Evolutionary conservation across 2,797 vertebrate genomes (phyloP).

Genomic region (Etheostoma perlongum): DNA sequence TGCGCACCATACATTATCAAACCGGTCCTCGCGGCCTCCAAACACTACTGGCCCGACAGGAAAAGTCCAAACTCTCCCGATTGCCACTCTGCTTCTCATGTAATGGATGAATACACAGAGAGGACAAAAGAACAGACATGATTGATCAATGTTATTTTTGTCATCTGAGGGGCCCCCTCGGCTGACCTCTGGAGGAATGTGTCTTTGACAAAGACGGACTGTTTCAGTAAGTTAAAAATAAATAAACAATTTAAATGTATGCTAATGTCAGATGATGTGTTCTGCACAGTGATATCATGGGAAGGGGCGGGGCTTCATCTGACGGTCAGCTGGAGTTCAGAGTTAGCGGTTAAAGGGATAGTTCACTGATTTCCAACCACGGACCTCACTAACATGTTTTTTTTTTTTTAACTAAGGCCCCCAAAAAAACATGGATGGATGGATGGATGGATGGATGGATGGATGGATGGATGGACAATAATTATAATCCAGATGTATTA

Average conservation of each 20-base stretch:
- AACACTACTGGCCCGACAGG: too few relatives aligned
- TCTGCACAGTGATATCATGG: background rate
- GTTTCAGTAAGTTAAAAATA: background rate
- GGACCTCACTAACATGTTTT: background rate
- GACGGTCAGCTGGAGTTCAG: constrained; percentile 38
- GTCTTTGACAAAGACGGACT: background rate
- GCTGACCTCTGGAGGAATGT: constrained; percentile 32
- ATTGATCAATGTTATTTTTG: background rate
- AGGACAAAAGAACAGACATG: background rate
- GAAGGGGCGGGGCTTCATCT: background rate
- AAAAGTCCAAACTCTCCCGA: too few relatives aligned
- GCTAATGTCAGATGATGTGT: too few relatives aligned
- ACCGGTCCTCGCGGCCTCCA: too few relatives aligned
- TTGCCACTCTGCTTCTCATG: too few relatives aligned
- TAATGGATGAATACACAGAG: background rate
- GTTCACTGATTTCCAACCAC: constrained; percentile 1
- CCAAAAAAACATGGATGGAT: background rate
- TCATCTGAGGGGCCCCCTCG: constrained; percentile 18
- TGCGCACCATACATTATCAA: too few relatives aligned
- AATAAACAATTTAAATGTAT: background rate
- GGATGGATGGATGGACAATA: too few relatives aligned
- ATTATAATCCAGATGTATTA: too few relatives aligned
- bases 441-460: too few relatives aligned
- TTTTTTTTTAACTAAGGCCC: background rate
- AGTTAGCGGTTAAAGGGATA: constrained; percentile 9